phyloP scores from a whole-genome alignment of 1,140 invertebrate genomes.

The Aphaenogaster floridana region DNA sequence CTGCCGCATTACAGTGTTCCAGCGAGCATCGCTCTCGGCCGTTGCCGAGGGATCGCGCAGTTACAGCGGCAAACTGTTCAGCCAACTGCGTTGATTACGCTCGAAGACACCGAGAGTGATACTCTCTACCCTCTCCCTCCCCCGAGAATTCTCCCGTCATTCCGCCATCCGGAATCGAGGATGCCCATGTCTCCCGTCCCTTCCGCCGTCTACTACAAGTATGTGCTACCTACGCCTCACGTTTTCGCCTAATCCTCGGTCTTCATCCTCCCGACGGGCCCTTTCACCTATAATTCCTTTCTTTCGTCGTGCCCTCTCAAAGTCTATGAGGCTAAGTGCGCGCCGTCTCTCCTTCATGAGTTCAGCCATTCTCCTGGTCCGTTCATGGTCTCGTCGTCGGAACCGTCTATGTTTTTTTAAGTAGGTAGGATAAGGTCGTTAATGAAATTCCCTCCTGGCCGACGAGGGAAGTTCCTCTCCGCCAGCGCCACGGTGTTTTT shows the following conservation, averaged over 20 bases:
- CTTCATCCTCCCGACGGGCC: constrained; percentile 57
- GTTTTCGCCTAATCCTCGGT: constrained; percentile 61
- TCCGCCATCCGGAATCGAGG: constrained; percentile 26
- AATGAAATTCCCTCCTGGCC: constrained; percentile 77
- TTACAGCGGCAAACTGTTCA: constrained; percentile 66
- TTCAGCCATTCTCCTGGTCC: background rate
- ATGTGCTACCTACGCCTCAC: background rate
- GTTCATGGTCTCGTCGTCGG: constrained; percentile 51
- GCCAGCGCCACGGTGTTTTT: constrained; percentile 65
- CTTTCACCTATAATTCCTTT: constrained; percentile 67
- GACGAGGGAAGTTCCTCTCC: constrained; percentile 55
- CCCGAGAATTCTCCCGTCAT: background rate
- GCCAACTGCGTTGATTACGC: constrained; percentile 75
- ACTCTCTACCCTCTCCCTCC: background rate
- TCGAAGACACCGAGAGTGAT: constrained; percentile 72
- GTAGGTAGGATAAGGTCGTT: constrained; percentile 74
- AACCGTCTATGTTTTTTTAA: constrained; percentile 73
- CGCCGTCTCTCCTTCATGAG: background rate
- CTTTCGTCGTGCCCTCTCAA: constrained; percentile 40
- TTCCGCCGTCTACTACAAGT: background rate
- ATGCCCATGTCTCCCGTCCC: background rate
- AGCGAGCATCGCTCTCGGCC: constrained; percentile 33
- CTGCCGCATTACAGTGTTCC: constrained; percentile 62
- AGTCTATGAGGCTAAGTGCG: constrained; percentile 47
- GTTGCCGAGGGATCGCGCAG: constrained; percentile 28